Conservation (phyloP, 2,797 vertebrate species). For the Trichosurus vulpecula region DNA sequence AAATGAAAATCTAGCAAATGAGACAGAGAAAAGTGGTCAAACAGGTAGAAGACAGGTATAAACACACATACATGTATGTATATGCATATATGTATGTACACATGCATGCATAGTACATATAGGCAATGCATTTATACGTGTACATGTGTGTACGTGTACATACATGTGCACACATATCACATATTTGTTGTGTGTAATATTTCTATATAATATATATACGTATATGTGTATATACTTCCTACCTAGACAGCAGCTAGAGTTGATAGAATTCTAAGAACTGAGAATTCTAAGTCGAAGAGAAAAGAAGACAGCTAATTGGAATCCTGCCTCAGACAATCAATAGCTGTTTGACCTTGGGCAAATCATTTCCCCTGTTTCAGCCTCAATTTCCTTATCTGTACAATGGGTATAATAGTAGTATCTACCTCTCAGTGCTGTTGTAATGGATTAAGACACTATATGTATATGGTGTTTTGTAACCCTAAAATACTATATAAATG, state of each 20-base stretch:
- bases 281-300: not conserved
- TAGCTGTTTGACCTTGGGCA: not conserved
- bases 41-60: not conserved
- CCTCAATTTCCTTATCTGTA: not conserved
- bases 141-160: not conserved
- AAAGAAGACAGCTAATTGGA: not conserved
- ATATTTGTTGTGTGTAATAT: not conserved
- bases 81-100: too few relatives aligned
- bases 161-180: not conserved
- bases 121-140: not conserved
- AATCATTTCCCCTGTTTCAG: not conserved
- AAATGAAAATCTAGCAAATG: not conserved
- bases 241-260: not conserved
- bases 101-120: too few relatives aligned
- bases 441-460: not conserved
- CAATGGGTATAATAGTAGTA: not conserved
- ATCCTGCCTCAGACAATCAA: not conserved
- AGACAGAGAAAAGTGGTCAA: not conserved
- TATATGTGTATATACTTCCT: not conserved
- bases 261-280: not conserved
- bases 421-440: not conserved
- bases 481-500: not conserved
- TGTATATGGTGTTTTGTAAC: not conserved
- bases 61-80: too few relatives aligned
- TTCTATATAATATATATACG: not conserved